These are phyloP conservation scores for Telenomus remus DNA, from an alignment of 1,140 invertebrate species.

Conservation along the genomic window DNA sequence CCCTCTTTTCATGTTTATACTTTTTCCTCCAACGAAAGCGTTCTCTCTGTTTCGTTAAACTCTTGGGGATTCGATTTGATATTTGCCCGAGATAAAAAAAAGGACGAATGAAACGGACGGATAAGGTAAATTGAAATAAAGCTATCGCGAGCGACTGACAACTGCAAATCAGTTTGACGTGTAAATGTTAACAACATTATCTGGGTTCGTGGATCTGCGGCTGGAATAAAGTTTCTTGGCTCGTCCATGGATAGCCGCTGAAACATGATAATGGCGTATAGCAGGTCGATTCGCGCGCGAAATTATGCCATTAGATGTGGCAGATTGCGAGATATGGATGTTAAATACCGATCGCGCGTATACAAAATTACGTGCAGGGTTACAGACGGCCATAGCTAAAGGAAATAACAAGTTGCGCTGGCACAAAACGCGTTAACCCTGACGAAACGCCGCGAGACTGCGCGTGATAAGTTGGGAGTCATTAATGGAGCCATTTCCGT, in stretches of 20 bases:
- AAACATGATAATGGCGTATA: slow-evolving; percentile 60
- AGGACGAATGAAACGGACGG: neutral
- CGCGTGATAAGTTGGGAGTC: slow-evolving; percentile 9
- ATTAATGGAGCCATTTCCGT: slow-evolving; percentile 31
- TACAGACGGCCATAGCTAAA: slow-evolving; percentile 25
- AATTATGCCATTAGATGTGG: slow-evolving; percentile 63
- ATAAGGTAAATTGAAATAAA: slow-evolving; percentile 18
- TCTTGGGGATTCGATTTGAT: too few relatives aligned
- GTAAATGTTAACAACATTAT: slow-evolving; percentile 40
- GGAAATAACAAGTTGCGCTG: slow-evolving; percentile 26
- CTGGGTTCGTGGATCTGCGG: slow-evolving; percentile 44
- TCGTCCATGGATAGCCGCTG: slow-evolving; percentile 55
- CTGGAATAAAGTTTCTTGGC: slow-evolving; percentile 48
- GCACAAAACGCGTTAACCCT: slow-evolving; percentile 4
- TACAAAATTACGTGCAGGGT: slow-evolving; percentile 57
- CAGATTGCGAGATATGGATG: slow-evolving; percentile 62
- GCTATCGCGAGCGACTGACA: slow-evolving; percentile 14
- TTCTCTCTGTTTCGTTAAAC: too few relatives aligned
- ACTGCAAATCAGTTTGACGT: slow-evolving; percentile 29
- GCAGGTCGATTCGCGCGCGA: slow-evolving; percentile 40
- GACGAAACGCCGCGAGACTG: slow-evolving; percentile 9
- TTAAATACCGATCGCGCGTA: slow-evolving; percentile 60
- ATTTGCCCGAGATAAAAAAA: too few relatives aligned
- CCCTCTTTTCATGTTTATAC: too few relatives aligned
- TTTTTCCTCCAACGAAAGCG: too few relatives aligned